phyloP scores from a whole-genome alignment of 1,140 invertebrate species.

The Drosophila repleta region DNA sequence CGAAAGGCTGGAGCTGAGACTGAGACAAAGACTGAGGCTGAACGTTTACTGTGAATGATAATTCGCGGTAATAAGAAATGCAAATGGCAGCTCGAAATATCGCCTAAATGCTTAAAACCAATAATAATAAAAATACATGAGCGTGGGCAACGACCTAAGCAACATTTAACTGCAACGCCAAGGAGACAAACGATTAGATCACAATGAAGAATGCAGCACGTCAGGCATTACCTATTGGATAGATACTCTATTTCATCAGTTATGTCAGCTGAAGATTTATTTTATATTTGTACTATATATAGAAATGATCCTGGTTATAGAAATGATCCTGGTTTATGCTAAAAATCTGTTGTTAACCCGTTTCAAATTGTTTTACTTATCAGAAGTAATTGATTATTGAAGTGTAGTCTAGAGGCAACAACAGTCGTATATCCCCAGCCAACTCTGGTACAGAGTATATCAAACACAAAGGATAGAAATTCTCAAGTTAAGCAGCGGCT shows the following conservation, averaged over 20 bases:
- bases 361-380: no score
- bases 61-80: slow-evolving; percentile 72
- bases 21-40: no score
- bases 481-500: slow-evolving; percentile 44
- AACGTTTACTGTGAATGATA: slow-evolving; percentile 46
- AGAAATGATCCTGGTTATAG: no score
- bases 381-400: no score
- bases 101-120: slow-evolving; percentile 69
- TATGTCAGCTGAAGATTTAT: no score
- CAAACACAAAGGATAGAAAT: slow-evolving; percentile 56
- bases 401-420: no score
- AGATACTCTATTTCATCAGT: slow-evolving; percentile 1
- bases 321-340: no score
- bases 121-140: slow-evolving; percentile 80
- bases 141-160: slow-evolving; percentile 58
- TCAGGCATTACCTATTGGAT: slow-evolving; percentile 1
- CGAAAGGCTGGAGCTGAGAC: neutral
- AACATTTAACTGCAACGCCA: slow-evolving; percentile 44
- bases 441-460: neutral
- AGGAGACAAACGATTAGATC: slow-evolving; percentile 69
- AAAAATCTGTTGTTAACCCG: no score
- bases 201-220: slow-evolving; percentile 38
- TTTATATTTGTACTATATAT: no score
- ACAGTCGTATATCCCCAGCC: neutral
- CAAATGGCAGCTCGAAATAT: slow-evolving; percentile 66